These are phyloP conservation scores for Hestina assimilis DNA, from an alignment of 1,140 invertebrate species.

Conservation along the genomic window DNA sequence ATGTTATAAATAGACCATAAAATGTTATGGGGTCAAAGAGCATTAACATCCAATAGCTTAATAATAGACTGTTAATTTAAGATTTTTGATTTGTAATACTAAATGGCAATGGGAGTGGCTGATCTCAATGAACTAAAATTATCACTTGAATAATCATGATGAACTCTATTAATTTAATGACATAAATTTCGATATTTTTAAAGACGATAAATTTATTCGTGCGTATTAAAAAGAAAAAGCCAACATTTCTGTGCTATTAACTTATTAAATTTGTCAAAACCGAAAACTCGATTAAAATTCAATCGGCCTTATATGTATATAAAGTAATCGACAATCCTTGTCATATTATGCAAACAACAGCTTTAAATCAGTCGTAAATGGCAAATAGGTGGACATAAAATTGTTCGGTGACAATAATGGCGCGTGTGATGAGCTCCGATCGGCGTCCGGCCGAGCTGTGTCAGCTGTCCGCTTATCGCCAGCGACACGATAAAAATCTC, in stretches of 20 bases:
- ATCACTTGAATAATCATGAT: conserved; percentile 1
- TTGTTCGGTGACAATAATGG: conserved; percentile 56
- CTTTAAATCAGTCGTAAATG: conserved; percentile 63
- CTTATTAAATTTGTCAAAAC: conserved; percentile 3
- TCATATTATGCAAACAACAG: conserved; percentile 65
- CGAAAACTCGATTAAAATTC: conserved; percentile 53
- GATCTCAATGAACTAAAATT: conserved; percentile 24
- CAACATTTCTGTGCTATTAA: conserved; percentile 7
- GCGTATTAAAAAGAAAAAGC: too few relatives aligned
- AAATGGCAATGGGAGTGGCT: conserved; percentile 27
- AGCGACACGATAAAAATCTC: conserved; percentile 56
- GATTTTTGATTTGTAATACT: conserved; percentile 13
- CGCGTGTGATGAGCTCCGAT: conserved; percentile 35
- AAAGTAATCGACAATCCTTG: conserved; percentile 59
- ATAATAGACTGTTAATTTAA: conserved; percentile 23
- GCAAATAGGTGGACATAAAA: conserved; percentile 59
- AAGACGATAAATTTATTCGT: too few relatives aligned
- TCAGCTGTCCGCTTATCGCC: conserved; percentile 40
- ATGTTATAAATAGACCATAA: neutral
- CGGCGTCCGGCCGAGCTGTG: conserved; percentile 17
- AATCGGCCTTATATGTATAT: conserved; percentile 46
- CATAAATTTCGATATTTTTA: too few relatives aligned
- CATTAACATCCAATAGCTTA: conserved; percentile 26
- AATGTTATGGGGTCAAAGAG: conserved; percentile 24
- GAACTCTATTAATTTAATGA: too few relatives aligned